These are phyloP conservation scores for Chrysopilus asiliformis DNA, from an alignment of 2,888 invertebrate species.

Conservation along the genomic window DNA sequence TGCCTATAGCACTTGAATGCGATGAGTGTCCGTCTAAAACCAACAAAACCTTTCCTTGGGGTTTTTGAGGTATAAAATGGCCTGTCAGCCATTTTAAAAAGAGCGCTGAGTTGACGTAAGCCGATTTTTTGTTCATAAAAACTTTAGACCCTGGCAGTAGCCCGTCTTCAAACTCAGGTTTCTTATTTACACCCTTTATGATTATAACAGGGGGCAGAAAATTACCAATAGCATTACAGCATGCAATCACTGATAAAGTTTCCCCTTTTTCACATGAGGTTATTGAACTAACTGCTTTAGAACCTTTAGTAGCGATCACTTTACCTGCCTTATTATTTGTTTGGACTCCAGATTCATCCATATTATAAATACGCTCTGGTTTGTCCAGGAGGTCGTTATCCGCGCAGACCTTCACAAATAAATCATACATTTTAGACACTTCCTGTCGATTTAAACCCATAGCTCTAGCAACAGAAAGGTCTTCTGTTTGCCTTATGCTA, in stretches of 20 bases:
- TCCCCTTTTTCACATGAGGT: conserved; percentile 25
- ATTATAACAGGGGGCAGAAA: conserved; percentile 20
- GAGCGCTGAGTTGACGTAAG: conserved; percentile 5
- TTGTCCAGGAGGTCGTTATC: conserved; percentile 21
- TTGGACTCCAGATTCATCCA: conserved; percentile 28
- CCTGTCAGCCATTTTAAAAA: conserved; percentile 4
- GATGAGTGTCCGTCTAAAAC: conserved; percentile 1
- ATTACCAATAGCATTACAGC: conserved; percentile 21
- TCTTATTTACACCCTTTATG: conserved; percentile 18
- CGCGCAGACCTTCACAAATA: conserved; percentile 17
- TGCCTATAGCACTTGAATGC: no score
- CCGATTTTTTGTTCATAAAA: conserved; percentile 8
- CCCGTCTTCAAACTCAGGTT: conserved; percentile 8
- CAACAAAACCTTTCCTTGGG: not conserved
- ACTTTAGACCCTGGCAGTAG: conserved; percentile 6
- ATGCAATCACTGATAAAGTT: conserved; percentile 19
- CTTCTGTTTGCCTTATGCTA: conserved; percentile 1
- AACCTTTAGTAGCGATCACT: conserved; percentile 25
- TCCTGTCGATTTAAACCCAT: not conserved
- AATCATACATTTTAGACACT: conserved; percentile 18
- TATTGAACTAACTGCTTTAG: conserved; percentile 21
- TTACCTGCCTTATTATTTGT: conserved; percentile 27
- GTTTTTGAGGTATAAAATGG: conserved; percentile 2
- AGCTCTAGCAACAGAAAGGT: conserved; percentile 1
- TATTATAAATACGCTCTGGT: conserved; percentile 25